phyloP scores from a whole-genome alignment of 1,140 invertebrate genomes.

The Adoxophyes honmai region DNA sequence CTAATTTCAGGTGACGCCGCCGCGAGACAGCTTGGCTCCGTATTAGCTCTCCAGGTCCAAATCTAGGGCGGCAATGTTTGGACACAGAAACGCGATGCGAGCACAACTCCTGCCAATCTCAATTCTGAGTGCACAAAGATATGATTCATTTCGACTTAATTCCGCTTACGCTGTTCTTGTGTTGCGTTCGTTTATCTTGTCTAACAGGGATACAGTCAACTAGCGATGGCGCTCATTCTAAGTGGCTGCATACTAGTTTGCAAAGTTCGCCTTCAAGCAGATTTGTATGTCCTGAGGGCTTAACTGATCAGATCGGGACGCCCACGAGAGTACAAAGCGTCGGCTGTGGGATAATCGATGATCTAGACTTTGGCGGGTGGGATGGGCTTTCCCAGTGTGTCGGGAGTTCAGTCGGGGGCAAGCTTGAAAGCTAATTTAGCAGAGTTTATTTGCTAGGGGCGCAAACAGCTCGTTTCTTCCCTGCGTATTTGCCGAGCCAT shows the following conservation, averaged over 20 bases:
- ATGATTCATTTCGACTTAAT: no score
- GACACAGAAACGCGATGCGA: neutral
- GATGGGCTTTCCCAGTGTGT: neutral
- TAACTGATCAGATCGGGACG: neutral
- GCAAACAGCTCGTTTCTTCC: neutral
- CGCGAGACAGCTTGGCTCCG: neutral
- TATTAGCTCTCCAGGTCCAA: constrained; percentile 10
- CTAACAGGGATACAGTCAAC: neutral
- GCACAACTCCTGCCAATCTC: neutral
- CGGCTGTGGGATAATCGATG: no score
- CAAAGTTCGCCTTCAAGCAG: neutral
- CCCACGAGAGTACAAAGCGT: no score
- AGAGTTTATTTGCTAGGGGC: neutral
- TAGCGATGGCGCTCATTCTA: neutral
- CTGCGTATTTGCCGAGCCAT: neutral
- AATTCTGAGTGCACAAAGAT: no score
- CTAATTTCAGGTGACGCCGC: constrained; percentile 1
- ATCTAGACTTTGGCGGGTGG: no score
- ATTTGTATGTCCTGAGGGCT: constrained; percentile 3
- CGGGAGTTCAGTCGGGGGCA: neutral
- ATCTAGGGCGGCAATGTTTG: constrained; percentile 18
- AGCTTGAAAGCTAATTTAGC: constrained; percentile 4
- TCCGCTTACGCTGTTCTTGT: no score
- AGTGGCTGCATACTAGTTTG: neutral
- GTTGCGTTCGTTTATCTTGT: neutral